phyloP scores from a whole-genome alignment of 1,140 invertebrate genomes.

The Aphis gossypii region DNA sequence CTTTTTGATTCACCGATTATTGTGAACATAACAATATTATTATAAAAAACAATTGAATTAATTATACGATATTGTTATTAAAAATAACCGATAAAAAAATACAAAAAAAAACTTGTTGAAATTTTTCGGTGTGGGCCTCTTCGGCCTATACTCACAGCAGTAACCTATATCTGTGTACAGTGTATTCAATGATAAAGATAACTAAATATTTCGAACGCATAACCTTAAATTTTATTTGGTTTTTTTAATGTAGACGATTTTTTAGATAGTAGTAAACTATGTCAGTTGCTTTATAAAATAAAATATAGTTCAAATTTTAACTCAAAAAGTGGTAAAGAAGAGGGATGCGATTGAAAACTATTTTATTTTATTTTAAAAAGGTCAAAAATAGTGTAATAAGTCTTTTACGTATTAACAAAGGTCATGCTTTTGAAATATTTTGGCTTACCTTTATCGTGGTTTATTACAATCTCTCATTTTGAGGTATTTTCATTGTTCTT shows the following conservation, averaged over 20 bases:
- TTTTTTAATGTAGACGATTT: not conserved
- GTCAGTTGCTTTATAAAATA: too few species aligned
- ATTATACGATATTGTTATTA: conserved; percentile 51
- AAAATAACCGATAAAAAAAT: conserved; percentile 23
- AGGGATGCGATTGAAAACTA: not conserved
- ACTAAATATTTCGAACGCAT: not conserved
- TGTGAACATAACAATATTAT: conserved; percentile 36
- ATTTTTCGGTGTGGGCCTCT: not conserved
- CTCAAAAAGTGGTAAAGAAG: not conserved
- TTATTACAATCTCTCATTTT: not conserved
- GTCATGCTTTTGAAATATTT: not conserved
- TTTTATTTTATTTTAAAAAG: not conserved
- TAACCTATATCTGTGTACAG: not conserved
- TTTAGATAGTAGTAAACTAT: too few species aligned
- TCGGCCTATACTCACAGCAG: not conserved
- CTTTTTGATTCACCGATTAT: conserved; percentile 49
- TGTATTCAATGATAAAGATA: not conserved
- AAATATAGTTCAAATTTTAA: not conserved
- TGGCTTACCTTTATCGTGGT: not conserved
- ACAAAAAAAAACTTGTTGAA: not conserved
- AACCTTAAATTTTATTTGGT: not conserved
- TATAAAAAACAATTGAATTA: conserved; percentile 34
- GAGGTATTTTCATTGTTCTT: not conserved
- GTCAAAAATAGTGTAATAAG: not conserved
- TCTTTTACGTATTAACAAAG: not conserved